Evolutionary conservation across 1,140 invertebrate species (phyloP), one percentile per base, ranked within the genome.

Genomic region (Rhagoletis pomonella): DNA sequence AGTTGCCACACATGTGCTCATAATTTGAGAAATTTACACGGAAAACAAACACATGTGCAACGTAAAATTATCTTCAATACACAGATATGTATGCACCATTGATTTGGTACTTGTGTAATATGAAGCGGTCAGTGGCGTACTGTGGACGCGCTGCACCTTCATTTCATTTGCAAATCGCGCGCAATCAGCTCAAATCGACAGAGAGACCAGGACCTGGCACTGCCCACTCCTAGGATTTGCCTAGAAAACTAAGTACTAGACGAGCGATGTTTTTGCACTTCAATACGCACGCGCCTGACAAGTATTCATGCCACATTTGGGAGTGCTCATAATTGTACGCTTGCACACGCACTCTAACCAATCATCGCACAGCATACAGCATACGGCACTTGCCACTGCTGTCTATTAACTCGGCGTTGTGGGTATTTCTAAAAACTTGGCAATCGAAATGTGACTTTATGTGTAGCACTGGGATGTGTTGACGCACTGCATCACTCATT

Each of bases 231-330:
- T 62, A 62, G 39, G 4, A 12, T 44, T 73, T 10, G 4, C 42
- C 2, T 62, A 62, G 10, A 55, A 5, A 55, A 55, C 50, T 62
- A 62, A 62, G 12, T 29, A 29, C 2, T 55, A 44, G 67, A 44
- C 44, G 67, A 47, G 42, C 42, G 42, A 73, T 73, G 67, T 47
- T 73, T 10, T 73, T 10, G 39, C 67, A 73, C 67, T 73, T 73
- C 39, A 73, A 44, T 73, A 44, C 67, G 67, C 42, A 73, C 67
- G 67, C 67, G 67, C 17, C 67, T 73, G 39, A 73, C 67, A 73
- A 47, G 67, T 73, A 73, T 73, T 42, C 67, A 69, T n/a, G 42
- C 67, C 67, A 73, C 67, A 73, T 73, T 47, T 47, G 14, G 39
- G 67, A 44, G 67, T 73, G 44, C 67, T 47, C 67, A 73, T 73